phyloP scores from a whole-genome alignment of 2,113 vertebrate genomes.

The Asarcornis scutulata region DNA sequence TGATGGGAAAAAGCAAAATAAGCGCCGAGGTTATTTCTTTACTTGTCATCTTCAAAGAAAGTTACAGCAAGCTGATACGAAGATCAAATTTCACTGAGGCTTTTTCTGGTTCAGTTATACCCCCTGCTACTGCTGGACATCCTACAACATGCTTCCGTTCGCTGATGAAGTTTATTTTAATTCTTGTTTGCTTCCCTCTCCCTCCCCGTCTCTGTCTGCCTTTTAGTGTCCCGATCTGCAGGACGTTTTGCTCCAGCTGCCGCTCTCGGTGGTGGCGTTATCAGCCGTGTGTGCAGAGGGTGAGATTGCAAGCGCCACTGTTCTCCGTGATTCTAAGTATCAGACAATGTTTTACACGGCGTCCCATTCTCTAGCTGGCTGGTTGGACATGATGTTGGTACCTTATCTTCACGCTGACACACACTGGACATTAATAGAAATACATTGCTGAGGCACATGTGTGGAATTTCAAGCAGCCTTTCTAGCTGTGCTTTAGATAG shows the following conservation, averaged over 20 bases:
- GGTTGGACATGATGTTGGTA: constrained; percentile 83
- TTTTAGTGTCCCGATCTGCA: background rate
- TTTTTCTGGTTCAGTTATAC: background rate
- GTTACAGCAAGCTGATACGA: background rate
- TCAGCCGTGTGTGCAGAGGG: constrained; percentile 14
- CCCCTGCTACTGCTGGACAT: background rate
- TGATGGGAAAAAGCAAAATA: background rate
- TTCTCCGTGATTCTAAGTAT: constrained; percentile 81
- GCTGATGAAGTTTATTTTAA: background rate
- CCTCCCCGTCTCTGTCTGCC: background rate
- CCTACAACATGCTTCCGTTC: background rate
- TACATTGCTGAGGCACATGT: constrained; percentile 78
- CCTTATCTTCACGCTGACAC: constrained; percentile 90
- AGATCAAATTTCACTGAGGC: background rate
- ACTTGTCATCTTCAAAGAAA: background rate
- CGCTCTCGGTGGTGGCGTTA: background rate
- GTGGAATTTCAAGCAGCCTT: constrained; percentile 84
- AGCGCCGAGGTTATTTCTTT: background rate
- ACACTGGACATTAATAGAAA: constrained; percentile 90
- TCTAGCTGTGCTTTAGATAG: constrained; percentile 73
- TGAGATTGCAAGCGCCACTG: constrained; percentile 51
- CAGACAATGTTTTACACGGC: constrained; percentile 85
- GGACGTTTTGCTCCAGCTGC: background rate
- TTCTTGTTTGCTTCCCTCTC: background rate
- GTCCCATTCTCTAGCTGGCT: constrained; percentile 77